phyloP scores from a whole-genome alignment of 2,113 vertebrate genomes.

The Rhabdornis inornatus region DNA sequence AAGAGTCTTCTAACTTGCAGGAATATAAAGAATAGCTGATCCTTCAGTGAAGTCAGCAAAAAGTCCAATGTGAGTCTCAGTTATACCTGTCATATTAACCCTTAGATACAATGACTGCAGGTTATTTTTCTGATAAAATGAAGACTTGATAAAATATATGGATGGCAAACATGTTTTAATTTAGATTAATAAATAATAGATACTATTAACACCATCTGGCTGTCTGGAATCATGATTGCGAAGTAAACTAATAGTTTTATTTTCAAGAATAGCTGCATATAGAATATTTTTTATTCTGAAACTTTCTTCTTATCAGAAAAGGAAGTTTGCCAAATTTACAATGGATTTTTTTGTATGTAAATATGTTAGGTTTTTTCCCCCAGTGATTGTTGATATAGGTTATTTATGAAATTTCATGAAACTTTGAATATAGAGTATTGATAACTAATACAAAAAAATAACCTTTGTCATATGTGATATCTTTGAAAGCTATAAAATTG shows the following conservation, averaged over 20 bases:
- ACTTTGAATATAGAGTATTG: not conserved
- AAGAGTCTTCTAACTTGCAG: not conserved
- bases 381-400: not conserved
- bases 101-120: not conserved
- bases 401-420: not conserved
- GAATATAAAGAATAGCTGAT: not conserved
- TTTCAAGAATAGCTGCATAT: not conserved
- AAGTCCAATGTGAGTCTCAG: not conserved
- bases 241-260: not conserved
- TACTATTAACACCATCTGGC: not conserved
- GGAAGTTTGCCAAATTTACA: not conserved
- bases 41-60: not conserved
- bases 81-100: not conserved
- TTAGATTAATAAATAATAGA: not conserved
- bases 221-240: not conserved
- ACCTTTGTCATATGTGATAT: not conserved
- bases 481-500: not conserved
- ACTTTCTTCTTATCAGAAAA: not conserved
- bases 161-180: not conserved
- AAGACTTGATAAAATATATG: not conserved
- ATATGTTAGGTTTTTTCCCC: not conserved
- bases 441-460: not conserved
- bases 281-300: not conserved
- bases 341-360: not conserved
- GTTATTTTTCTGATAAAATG: not conserved